Conservation (phyloP, 2,888 invertebrate genomes). For the Drosophila cognata region DNA sequence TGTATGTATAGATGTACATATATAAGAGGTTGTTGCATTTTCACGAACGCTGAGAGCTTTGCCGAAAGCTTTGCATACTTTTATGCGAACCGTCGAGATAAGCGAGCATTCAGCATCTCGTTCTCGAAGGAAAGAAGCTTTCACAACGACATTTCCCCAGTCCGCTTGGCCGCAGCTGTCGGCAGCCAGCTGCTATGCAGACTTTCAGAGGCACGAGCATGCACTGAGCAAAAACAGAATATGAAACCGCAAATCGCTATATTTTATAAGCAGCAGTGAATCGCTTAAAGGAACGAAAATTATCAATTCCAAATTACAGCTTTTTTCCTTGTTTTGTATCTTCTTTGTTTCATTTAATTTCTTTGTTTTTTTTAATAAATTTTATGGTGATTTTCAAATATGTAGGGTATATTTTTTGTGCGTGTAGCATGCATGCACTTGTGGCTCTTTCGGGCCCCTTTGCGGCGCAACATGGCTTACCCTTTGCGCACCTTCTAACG, state of each 20-base stretch:
- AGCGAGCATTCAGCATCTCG: conserved; percentile 28
- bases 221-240: neutral
- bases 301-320: too few relatives aligned
- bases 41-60: conserved; percentile 44
- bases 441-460: conserved; percentile 44
- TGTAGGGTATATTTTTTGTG: neutral
- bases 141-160: conserved; percentile 40
- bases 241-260: neutral
- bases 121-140: conserved; percentile 26
- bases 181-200: conserved; percentile 21
- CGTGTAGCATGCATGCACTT: conserved; percentile 65
- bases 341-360: too few relatives aligned
- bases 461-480: neutral
- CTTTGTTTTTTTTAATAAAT: neutral
- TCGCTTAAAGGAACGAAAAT: neutral
- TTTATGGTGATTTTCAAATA: neutral
- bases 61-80: conserved; percentile 52
- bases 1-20: neutral
- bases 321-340: too few relatives aligned
- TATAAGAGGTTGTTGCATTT: conserved; percentile 59
- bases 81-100: conserved; percentile 16
- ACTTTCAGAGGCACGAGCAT: too few relatives aligned
- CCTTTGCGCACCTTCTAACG: conserved; percentile 19
- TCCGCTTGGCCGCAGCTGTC: conserved; percentile 39
- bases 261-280: neutral